Conservation (phyloP, 2,797 vertebrate genomes). For the Austrolebias charrua region DNA sequence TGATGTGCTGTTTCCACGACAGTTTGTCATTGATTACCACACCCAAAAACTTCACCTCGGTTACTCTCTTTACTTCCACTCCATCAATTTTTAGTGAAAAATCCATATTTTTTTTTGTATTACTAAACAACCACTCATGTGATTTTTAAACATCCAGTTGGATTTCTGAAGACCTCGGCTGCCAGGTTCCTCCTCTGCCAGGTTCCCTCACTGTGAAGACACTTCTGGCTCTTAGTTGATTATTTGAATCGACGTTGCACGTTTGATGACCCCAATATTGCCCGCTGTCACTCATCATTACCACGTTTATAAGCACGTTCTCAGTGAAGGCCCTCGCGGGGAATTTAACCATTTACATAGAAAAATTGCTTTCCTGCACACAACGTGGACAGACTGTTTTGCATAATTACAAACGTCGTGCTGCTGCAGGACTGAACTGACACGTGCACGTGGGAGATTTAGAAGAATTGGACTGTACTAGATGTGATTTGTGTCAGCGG, state of each 20-base stretch:
- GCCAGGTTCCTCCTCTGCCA: slow-evolving; percentile 61
- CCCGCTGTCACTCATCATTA: slow-evolving; percentile 84
- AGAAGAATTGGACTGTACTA: slow-evolving; percentile 18
- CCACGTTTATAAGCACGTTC: slow-evolving; percentile 78
- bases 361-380: slow-evolving; percentile 85
- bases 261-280: slow-evolving; percentile 78
- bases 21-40: too few relatives aligned
- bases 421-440: slow-evolving; percentile 67
- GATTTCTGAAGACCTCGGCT: slow-evolving; percentile 76
- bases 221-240: slow-evolving; percentile 85
- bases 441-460: slow-evolving; percentile 76
- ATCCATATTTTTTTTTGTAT: too few relatives aligned
- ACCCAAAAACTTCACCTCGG: too few relatives aligned
- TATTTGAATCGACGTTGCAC: slow-evolving; percentile 83
- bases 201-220: slow-evolving; percentile 69
- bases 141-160: slow-evolving; percentile 76
- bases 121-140: slow-evolving; percentile 76
- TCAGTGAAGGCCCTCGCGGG: slow-evolving; percentile 75
- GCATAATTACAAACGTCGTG: slow-evolving; percentile 88
- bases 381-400: slow-evolving; percentile 76
- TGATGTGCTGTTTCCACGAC: too few relatives aligned
- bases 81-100: too few relatives aligned
- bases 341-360: slow-evolving; percentile 87
- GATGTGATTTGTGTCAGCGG: slow-evolving; percentile 16
- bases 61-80: too few relatives aligned